Base-by-base conservation (phyloP, 2,888 invertebrate species). In the Plemyria rubiginata region DNA sequence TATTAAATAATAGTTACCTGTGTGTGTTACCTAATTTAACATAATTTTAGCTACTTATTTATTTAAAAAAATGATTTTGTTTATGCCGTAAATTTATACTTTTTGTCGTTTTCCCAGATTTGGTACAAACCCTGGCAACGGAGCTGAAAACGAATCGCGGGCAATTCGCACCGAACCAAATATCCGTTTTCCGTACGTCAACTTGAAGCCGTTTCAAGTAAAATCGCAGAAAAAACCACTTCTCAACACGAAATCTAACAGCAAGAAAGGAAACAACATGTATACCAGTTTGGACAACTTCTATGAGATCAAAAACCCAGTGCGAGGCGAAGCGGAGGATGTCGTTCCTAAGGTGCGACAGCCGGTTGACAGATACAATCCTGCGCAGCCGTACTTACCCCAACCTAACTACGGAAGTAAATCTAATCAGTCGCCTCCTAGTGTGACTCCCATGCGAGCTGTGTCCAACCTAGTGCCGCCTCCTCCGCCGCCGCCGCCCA, bases 351-450 rank as follows among this genome's bases (percentile, higher is more conserved):
- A 46, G 15, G 68, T 74, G 68, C 78, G 77, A 43, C 82, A 84
- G 54, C 82, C 82, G 5, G 78, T 92, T 54, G 93, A 93, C 65
- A 83, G 93, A 15, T 93, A 90, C 68, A 93, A 93, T 74, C 90
- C 93, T n/a, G 92, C 92, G 4, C 91, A 92, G 68, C 90, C 93
- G 1, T 91, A 92, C 74, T 79, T 93, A 62, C 91, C 91, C 0
- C 81, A 80, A 45, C 75, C 78, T n/a, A 75, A 71, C 15, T 89
- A 88, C 61, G 87, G 86, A 8, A 78, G 73, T 61, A 86, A 86
- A 62, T 79, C 86, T n/a, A 86, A 89, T 68, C 86, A 85, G 63
- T 81, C 85, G 2, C 75, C 70, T 63, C 73, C 78, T n/a, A 67
- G 58, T 43, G 54, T 70, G 9, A 63, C 73, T 2, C 79, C 85